phyloP scores from a whole-genome alignment of 2,888 invertebrate species.

The Plemyria rubiginata region DNA sequence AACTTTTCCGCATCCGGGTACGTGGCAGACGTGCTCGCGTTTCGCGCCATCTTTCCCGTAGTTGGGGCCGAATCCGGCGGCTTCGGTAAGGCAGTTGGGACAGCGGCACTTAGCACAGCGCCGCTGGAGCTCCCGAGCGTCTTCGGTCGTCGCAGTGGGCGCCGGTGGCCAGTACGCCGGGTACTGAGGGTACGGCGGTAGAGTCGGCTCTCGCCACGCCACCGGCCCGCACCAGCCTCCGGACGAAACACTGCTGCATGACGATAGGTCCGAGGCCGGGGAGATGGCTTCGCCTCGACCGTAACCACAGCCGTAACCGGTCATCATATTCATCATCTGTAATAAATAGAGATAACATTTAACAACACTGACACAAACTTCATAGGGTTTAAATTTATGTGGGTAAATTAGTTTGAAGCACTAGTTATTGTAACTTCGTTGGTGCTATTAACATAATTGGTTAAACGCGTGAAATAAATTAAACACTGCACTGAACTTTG shows the following conservation, averaged over 20 bases:
- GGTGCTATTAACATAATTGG: constrained; percentile 12
- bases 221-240: constrained; percentile 68
- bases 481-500: constrained; percentile 35
- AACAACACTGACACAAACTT: constrained; percentile 11
- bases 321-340: constrained; percentile 80
- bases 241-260: constrained; percentile 77
- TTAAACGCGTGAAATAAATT: constrained; percentile 24
- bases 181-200: constrained; percentile 77
- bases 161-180: constrained; percentile 80
- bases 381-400: constrained; percentile 2
- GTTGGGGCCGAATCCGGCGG: constrained; percentile 89
- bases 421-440: constrained; percentile 1
- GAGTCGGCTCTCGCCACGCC: constrained; percentile 67
- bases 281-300: constrained; percentile 82
- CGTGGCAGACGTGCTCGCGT: constrained; percentile 94
- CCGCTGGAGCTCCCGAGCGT: constrained; percentile 85
- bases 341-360: constrained; percentile 44
- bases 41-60: constrained; percentile 90
- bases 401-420: background rate
- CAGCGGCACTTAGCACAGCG: constrained; percentile 91
- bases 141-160: constrained; percentile 69
- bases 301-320: constrained; percentile 73
- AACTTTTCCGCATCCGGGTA: constrained; percentile 93
- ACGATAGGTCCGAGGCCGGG: constrained; percentile 74
- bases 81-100: constrained; percentile 92